These are phyloP conservation scores for Galemys pyrenaicus DNA, from an alignment of 2,113 vertebrate genomes.

Conservation along the genomic window DNA sequence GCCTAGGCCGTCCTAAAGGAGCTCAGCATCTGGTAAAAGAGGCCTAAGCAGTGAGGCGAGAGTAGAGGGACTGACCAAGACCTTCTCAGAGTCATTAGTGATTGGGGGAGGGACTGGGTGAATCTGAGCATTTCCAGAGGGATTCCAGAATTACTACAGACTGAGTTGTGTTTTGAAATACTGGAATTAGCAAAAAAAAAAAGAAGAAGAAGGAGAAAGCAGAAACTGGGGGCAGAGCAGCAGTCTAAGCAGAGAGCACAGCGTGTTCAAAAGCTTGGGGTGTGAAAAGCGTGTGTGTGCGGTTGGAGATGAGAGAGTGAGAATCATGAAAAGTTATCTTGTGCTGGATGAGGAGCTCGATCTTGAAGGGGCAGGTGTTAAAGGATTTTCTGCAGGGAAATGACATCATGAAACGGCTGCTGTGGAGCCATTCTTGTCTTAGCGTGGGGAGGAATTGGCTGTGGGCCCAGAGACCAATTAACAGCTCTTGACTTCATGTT, in stretches of 20 bases:
- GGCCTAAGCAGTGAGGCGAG: fast-evolving
- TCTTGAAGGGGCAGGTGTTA: constrained; percentile 32
- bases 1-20: neutral
- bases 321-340: neutral
- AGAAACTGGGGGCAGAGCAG: neutral
- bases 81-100: neutral
- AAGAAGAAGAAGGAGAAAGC: neutral
- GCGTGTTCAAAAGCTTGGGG: neutral
- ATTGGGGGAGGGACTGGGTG: neutral
- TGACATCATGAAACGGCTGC: neutral
- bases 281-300: neutral
- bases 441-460: neutral
- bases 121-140: neutral
- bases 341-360: neutral
- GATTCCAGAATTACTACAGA: neutral
- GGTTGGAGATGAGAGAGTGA: neutral
- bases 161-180: neutral
- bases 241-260: neutral
- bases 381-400: neutral
- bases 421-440: neutral
- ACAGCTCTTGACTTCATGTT: neutral
- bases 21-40: neutral
- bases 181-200: neutral
- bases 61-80: neutral
- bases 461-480: neutral